These are phyloP conservation scores for Phaethon lepturus DNA, from an alignment of 2,113 vertebrate genomes.

Conservation along the genomic window DNA sequence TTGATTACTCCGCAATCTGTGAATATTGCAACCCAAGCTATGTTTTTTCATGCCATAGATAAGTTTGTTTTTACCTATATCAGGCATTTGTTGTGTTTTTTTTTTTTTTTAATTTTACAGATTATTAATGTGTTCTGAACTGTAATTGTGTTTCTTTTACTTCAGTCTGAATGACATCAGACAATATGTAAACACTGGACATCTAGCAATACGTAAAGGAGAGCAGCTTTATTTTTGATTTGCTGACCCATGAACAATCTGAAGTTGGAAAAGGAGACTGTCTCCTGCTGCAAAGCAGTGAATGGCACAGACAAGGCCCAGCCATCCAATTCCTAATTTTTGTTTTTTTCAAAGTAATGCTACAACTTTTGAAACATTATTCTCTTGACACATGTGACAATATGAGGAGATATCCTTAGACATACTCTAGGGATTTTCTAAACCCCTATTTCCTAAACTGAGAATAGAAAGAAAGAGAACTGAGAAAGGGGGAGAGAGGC, in stretches of 20 bases:
- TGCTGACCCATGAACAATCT: neutral
- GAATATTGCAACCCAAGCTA: neutral
- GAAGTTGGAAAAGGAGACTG: neutral
- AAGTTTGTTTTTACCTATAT: neutral
- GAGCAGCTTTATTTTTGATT: neutral
- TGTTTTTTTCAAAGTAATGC: neutral
- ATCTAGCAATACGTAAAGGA: neutral
- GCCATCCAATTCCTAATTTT: neutral
- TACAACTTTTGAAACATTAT: neutral
- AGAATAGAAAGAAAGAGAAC: neutral
- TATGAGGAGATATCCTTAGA: neutral
- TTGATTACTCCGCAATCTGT: neutral
- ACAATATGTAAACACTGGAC: neutral
- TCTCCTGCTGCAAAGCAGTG: neutral
- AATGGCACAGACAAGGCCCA: neutral
- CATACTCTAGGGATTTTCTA: neutral
- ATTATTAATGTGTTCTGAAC: neutral
- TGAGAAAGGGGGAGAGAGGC: neutral
- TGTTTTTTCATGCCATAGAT: neutral
- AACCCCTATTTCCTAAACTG: neutral
- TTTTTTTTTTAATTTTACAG: neutral
- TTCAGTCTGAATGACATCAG: neutral
- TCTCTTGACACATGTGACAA: neutral
- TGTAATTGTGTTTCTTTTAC: neutral
- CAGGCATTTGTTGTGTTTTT: rapidly evolving